phyloP scores from a whole-genome alignment of 1,140 invertebrate species.

The Nebria ingens region DNA sequence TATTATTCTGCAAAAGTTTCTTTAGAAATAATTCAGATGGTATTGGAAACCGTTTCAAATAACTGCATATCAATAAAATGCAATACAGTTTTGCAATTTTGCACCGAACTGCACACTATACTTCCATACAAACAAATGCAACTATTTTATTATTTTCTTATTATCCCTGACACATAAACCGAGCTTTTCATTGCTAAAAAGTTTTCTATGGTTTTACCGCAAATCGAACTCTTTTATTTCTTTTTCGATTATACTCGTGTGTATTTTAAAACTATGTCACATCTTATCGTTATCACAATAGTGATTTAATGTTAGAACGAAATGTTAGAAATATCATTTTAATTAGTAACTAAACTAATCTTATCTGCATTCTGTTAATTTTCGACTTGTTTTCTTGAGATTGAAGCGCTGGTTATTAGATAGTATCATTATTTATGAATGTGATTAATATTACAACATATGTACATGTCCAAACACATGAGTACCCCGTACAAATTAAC shows the following conservation, averaged over 20 bases:
- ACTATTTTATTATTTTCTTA: neutral
- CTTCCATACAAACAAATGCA: neutral
- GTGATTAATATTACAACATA: neutral
- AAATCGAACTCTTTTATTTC: too few relatives aligned
- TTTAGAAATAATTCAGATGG: neutral
- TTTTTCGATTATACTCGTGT: too few relatives aligned
- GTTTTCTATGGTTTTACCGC: too few relatives aligned
- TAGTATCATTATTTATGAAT: neutral
- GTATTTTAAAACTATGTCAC: too few relatives aligned
- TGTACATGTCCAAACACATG: neutral
- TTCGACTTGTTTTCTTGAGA: neutral
- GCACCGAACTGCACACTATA: neutral
- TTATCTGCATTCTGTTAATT: too few relatives aligned
- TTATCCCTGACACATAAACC: too few relatives aligned
- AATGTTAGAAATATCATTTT: too few relatives aligned
- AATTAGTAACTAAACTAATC: too few relatives aligned
- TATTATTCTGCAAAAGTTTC: neutral
- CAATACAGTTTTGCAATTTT: neutral
- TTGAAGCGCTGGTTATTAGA: neutral
- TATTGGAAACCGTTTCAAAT: conserved; percentile 6
- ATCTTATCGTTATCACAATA: too few relatives aligned
- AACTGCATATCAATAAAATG: neutral
- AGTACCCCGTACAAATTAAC: neutral
- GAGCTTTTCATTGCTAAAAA: too few relatives aligned
- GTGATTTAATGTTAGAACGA: too few relatives aligned